phyloP scores from a whole-genome alignment of 2,888 invertebrate species.

The Laspeyria flexula region DNA sequence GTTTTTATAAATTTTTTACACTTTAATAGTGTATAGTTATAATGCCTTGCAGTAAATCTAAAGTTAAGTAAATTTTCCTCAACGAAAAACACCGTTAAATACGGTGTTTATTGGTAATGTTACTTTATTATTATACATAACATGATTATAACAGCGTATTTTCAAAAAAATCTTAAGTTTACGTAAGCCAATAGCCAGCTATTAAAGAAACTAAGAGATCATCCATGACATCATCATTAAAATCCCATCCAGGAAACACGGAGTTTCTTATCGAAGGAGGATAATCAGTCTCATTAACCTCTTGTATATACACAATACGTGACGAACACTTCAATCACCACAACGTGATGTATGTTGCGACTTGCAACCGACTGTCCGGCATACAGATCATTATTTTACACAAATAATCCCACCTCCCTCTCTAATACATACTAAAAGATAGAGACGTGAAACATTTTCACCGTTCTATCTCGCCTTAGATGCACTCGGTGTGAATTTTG shows the following conservation, averaged over 20 bases:
- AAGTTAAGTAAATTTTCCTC: too few relatives aligned
- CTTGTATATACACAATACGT: conserved; percentile 71
- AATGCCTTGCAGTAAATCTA: too few relatives aligned
- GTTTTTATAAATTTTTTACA: too few relatives aligned
- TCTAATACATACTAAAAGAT: conserved; percentile 22
- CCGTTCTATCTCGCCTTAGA: conserved; percentile 37
- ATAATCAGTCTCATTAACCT: conserved; percentile 55
- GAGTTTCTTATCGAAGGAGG: conserved; percentile 33
- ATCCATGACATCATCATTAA: conserved; percentile 29
- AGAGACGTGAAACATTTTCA: conserved; percentile 26
- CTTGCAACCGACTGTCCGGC: conserved; percentile 46
- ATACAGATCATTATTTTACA: conserved; percentile 51
- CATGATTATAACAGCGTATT: too few relatives aligned
- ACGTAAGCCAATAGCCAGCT: not conserved
- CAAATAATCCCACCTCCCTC: conserved; percentile 19
- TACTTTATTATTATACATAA: too few relatives aligned
- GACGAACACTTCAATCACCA: conserved; percentile 58
- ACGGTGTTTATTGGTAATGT: too few relatives aligned
- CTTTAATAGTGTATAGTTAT: too few relatives aligned
- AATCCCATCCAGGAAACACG: conserved; percentile 31
- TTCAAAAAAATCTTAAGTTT: too few relatives aligned
- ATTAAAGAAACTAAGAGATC: too few relatives aligned
- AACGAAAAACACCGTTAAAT: too few relatives aligned
- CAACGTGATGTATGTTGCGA: conserved; percentile 68
- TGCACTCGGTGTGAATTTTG: conserved; percentile 39